Evolutionary conservation across 2,113 vertebrate species (phyloP).

Genomic region (Hystrix brachyura): DNA sequence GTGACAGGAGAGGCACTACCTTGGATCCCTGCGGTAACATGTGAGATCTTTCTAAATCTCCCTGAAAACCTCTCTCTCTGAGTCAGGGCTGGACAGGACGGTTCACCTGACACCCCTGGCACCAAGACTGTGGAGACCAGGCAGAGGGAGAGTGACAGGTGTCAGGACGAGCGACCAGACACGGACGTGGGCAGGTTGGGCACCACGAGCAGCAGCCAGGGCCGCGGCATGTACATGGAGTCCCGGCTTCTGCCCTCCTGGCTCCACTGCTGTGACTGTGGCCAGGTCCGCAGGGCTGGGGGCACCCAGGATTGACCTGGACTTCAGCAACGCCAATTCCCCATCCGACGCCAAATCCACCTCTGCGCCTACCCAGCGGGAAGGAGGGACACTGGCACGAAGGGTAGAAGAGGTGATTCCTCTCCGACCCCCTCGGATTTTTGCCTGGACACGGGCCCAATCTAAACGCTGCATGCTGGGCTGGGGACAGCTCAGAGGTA

Average conservation of each 20-base stretch:
- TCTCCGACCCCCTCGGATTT: background rate
- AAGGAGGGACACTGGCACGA: background rate
- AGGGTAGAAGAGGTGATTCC: background rate
- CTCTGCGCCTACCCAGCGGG: background rate
- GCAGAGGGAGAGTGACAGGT: background rate
- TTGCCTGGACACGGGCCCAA: background rate
- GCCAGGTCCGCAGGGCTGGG: background rate
- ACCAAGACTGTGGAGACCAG: background rate
- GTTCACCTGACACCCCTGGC: background rate
- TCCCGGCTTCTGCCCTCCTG: background rate
- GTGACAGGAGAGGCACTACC: background rate
- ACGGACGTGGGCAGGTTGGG: background rate
- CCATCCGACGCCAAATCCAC: background rate
- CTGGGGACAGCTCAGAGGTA: background rate
- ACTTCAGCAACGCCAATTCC: background rate
- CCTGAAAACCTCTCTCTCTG: background rate
- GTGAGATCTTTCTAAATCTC: conserved; percentile 18
- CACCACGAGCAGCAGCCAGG: background rate
- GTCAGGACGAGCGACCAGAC: background rate
- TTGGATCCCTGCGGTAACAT: background rate
- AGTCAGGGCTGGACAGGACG: background rate
- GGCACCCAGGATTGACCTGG: background rate
- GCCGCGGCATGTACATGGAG: background rate
- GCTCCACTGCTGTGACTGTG: rapidly evolving
- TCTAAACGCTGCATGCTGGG: background rate